These are phyloP conservation scores for Python bivittatus DNA, from an alignment of 2,113 vertebrate genomes.

Conservation along the genomic window DNA sequence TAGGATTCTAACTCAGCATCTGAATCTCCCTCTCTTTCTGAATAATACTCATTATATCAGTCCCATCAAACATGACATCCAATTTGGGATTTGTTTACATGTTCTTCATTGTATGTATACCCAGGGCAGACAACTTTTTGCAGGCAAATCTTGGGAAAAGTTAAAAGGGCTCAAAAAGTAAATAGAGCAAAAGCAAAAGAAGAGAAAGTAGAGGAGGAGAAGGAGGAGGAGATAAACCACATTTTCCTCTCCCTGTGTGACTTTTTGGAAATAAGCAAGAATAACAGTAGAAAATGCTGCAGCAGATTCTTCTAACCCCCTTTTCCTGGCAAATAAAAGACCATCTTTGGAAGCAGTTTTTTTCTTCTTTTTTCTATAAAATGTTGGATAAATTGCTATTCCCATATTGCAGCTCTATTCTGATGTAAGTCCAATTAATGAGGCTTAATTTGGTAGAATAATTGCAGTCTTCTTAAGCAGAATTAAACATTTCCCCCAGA, in stretches of 20 bases:
- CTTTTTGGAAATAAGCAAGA: neutral
- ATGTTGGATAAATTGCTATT: neutral
- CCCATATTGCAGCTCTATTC: neutral
- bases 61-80: neutral
- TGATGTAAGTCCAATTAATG: neutral
- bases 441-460: neutral
- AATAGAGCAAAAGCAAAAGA: neutral
- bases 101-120: neutral
- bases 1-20: neutral
- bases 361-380: neutral
- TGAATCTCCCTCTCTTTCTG: neutral
- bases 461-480: neutral
- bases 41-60: neutral
- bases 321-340: neutral
- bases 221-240: neutral
- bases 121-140: neutral
- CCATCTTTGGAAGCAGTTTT: neutral
- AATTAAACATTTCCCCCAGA: neutral
- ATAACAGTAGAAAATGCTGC: neutral
- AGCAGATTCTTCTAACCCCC: neutral
- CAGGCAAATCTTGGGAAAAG: neutral
- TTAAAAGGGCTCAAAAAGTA: neutral
- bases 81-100: neutral
- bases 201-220: neutral
- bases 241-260: neutral